Base-by-base conservation (phyloP, 1,140 invertebrate genomes). In the Oryzaephilus surinamensis region DNA sequence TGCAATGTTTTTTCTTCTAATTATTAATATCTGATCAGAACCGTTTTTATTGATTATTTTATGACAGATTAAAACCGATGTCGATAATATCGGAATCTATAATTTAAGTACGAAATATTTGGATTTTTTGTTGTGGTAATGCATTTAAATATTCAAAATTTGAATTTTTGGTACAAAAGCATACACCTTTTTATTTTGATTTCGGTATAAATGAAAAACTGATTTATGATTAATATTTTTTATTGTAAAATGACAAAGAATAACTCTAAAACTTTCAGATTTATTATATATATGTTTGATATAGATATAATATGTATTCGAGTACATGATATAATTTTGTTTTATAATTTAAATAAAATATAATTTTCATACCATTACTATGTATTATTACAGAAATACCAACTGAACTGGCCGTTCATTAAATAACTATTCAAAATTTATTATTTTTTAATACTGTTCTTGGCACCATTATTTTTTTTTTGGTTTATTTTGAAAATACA, bases 211-310 rank as follows among this genome's bases (percentile, higher is more conserved):
- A n/a, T n/a, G n/a, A n/a, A n/a, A n/a, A n/a, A n/a, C n/a, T n/a
- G n/a, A n/a, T n/a, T n/a, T n/a, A n/a, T n/a, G n/a, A n/a, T n/a
- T n/a, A n/a, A n/a, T n/a, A n/a, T n/a, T n/a, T 57, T 61, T 59
- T 61, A 61, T 61, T 61, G 56, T 59, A 61, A 61, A 61, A 61
- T 61, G 55, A 61, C 58, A 58, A 61, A 61, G 58, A 61, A 61
- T 58, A 60, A 60, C 50, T 60, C 57, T 60, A 60, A 61, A 60
- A 58, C 45, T 60, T 54, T 60, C 52, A 54, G 51, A 57, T 55
- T 58, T 42, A 55, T 49, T 44, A 50, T 51, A 50, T 48, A 11
- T 58, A 55, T 49, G 52, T 54, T 57, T 60, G 52, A 60, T 60
- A 60, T 57, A 57, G 50, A 47, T 57, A 58, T 54, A 58, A 52